A percentile compares a stretch with the other conserved stretches of the same genome.
These are phyloP conservation scores for Corbicula japonica DNA, from an alignment of 2,888 invertebrate genomes.

Conservation along the genomic window DNA sequence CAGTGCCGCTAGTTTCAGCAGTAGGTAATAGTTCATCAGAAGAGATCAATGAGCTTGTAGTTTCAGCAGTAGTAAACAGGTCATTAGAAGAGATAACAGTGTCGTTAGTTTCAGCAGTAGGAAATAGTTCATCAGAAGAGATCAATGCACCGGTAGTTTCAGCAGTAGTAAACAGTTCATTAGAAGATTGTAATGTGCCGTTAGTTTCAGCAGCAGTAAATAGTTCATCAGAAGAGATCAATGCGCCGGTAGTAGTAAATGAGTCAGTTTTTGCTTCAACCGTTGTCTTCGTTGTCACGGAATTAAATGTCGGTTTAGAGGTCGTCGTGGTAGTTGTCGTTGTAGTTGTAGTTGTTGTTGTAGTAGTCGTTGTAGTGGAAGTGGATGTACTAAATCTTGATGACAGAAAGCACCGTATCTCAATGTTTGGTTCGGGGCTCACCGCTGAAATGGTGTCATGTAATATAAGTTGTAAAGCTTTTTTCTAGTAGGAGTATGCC, in stretches of 20 bases:
- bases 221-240: neutral
- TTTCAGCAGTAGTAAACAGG: too few species aligned
- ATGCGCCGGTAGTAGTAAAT: neutral
- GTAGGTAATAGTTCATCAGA: too few species aligned
- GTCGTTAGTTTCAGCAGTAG: too few species aligned
- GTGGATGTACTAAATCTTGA: slow-evolving; percentile 8
- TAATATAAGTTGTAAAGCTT: neutral
- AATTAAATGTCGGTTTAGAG: neutral
- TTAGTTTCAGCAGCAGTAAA: neutral
- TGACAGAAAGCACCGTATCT: too few species aligned
- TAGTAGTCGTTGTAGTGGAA: neutral
- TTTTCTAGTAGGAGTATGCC: slow-evolving; percentile 12
- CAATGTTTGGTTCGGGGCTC: neutral
- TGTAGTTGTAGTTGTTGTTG: slow-evolving; percentile 7
- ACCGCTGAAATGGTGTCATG: slow-evolving; percentile 5
- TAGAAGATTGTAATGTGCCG: neutral
- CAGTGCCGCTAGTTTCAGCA: too few species aligned
- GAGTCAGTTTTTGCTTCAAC: neutral
- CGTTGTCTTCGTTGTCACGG: neutral
- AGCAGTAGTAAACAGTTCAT: neutral
- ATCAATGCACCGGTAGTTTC: neutral
- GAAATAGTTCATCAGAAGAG: neutral
- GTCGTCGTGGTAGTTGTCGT: slow-evolving; percentile 1
- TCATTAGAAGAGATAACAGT: too few species aligned
- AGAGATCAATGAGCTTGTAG: too few species aligned